Evolutionary conservation across 2,797 vertebrate species (phyloP).

Genomic region (Margarornis squamiger): DNA sequence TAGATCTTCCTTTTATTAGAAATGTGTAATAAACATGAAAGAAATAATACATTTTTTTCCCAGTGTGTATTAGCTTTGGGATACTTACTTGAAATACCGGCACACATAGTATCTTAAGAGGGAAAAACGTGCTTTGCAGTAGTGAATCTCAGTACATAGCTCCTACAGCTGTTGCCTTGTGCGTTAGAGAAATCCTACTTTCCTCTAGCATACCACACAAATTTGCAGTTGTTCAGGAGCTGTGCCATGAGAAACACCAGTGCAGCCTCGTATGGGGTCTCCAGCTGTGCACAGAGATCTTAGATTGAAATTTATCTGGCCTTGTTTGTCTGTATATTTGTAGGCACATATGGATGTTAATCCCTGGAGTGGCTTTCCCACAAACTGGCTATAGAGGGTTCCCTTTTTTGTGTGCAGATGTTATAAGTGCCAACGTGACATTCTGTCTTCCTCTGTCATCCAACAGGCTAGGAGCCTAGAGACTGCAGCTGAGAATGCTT

Average conservation of each 20-base stretch:
- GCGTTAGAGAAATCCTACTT: neutral
- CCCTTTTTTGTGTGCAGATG: neutral
- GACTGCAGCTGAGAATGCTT: neutral
- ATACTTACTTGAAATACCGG: neutral
- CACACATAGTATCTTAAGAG: neutral
- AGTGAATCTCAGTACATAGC: neutral
- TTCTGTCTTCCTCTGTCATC: neutral
- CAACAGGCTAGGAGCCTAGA: neutral
- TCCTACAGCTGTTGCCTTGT: neutral
- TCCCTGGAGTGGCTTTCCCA: neutral
- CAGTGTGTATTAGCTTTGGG: neutral
- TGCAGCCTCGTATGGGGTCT: neutral
- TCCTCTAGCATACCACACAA: fast-evolving
- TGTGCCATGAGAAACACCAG: neutral
- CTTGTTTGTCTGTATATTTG: neutral
- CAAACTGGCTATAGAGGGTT: neutral
- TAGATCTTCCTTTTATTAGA: neutral
- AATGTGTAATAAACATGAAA: neutral
- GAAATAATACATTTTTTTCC: neutral
- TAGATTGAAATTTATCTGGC: neutral
- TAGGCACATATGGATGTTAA: neutral
- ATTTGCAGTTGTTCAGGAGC: neutral
- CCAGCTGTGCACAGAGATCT: neutral
- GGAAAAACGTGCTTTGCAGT: neutral
- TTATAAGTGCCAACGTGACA: fast-evolving